phyloP scores from a whole-genome alignment of 2,888 invertebrate species.

The Agrotis ipsilon region DNA sequence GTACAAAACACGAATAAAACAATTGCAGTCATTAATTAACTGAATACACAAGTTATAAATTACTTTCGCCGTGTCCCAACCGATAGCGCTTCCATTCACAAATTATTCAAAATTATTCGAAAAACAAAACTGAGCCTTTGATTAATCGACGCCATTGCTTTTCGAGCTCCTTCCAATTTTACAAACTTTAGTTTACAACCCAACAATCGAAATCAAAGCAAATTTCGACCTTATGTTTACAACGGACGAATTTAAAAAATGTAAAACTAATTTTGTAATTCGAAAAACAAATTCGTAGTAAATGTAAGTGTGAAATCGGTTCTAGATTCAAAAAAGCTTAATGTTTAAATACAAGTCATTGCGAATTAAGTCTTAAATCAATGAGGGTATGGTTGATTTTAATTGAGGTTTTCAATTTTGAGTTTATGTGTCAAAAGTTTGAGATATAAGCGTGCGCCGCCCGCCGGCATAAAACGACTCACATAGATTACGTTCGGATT shows the following conservation, averaged over 20 bases:
- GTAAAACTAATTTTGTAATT: slow-evolving; percentile 42
- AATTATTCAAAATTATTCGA: slow-evolving; percentile 85
- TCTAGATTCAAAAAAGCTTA: slow-evolving; percentile 63
- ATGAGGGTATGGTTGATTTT: slow-evolving; percentile 53
- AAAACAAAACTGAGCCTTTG: slow-evolving; percentile 79
- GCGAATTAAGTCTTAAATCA: slow-evolving; percentile 57
- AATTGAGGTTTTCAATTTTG: slow-evolving; percentile 62
- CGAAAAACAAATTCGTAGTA: slow-evolving; percentile 63
- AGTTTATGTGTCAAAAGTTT: slow-evolving; percentile 81
- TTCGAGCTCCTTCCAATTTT: slow-evolving; percentile 69
- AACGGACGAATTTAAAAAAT: slow-evolving; percentile 41
- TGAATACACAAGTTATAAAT: slow-evolving; percentile 81
- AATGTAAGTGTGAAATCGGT: slow-evolving; percentile 73
- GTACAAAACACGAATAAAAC: slow-evolving; percentile 73
- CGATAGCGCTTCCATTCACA: slow-evolving; percentile 83
- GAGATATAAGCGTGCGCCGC: slow-evolving; percentile 78
- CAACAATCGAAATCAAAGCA: slow-evolving; percentile 19
- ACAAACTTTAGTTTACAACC: slow-evolving; percentile 60
- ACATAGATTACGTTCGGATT: slow-evolving; percentile 82
- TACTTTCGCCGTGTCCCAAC: slow-evolving; percentile 73
- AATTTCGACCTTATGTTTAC: slow-evolving; percentile 60
- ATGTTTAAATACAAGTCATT: slow-evolving; percentile 22
- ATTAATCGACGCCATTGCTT: slow-evolving; percentile 81
- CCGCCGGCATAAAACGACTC: slow-evolving; percentile 79
- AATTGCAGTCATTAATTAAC: slow-evolving; percentile 81